Evolutionary conservation across 2,888 invertebrate species (phyloP), one percentile per base, ranked within the genome.

Genomic region (Diarsia dahlii): DNA sequence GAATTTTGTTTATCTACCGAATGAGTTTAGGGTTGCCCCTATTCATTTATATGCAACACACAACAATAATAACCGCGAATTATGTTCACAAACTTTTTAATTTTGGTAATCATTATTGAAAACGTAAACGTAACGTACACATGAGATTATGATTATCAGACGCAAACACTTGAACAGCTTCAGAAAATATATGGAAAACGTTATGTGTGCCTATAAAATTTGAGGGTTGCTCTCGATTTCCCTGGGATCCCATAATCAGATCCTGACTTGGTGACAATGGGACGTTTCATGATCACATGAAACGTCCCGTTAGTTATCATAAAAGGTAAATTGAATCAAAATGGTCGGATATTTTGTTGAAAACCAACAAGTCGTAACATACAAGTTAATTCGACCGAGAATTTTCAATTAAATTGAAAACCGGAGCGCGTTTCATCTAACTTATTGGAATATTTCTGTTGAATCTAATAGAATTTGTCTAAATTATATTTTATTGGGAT

Each of bases 361-460:
- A 67, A 70, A 66, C 58, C 62, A 75, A 45, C 48, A 45, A 20
- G 12, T 18, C 48, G 34, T 75, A 50, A 67, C 75, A 74, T 66
- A 70, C 58, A 18, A 66, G 58, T 63, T 52, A 54, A 84, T 67
- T 72, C 28, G 46, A 80, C 48, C 54, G 70, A 23, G 63, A 84
- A 84, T 67, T 23, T 69, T 56, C 58, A 67, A 60, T 84, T 69
- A 60, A 80, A 84, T 64, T 67, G 66, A 13, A 67, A 72, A 48
- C 52, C n/a, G 2, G n/a, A 62, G 62, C 13, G 54, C 65, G 58
- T 52, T 72, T 20, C 28, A 34, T 75, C 34, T n/a, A 72, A 63
- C 67, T 72, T 68, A 71, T 78, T 74, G 66, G 18, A 64, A 81
- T 78, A 83, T 64, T 83, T 71, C 45, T 46, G 60, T 78, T 64